Evolutionary conservation across 2,888 invertebrate genomes (phyloP).

Genomic region (Stramonita haemastoma): DNA sequence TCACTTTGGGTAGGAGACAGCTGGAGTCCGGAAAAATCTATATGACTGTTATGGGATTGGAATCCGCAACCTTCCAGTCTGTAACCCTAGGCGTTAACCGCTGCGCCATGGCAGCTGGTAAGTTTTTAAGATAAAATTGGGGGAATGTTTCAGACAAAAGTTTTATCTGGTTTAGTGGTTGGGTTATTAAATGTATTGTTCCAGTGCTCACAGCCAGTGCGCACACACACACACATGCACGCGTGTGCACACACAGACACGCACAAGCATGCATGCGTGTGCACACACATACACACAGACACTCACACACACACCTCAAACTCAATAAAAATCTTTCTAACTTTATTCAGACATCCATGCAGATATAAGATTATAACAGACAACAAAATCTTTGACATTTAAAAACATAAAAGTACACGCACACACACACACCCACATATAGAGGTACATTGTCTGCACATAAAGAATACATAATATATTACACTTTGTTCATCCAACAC

Average conservation of each 20-base stretch:
- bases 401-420: conserved; percentile 19
- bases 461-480: conserved; percentile 26
- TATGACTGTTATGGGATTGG: no score
- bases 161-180: no score
- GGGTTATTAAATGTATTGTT: no score
- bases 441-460: conserved; percentile 32
- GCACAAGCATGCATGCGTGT: neutral
- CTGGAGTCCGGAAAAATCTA: no score
- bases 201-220: neutral
- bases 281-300: conserved; percentile 1
- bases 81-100: no score
- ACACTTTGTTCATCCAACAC: conserved; percentile 30
- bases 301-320: neutral
- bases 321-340: conserved; percentile 17
- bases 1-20: no score
- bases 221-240: neutral
- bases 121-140: no score
- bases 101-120: no score
- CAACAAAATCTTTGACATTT: conserved; percentile 36
- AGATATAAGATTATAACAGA: conserved; percentile 35
- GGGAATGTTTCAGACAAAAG: no score
- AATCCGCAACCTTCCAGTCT: no score
- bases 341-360: conserved; percentile 37
- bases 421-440: conserved; percentile 17
- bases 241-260: conserved; percentile 22